Base-by-base conservation (phyloP, 2,888 invertebrate species). In the Dasysyrphus albostriatus region DNA sequence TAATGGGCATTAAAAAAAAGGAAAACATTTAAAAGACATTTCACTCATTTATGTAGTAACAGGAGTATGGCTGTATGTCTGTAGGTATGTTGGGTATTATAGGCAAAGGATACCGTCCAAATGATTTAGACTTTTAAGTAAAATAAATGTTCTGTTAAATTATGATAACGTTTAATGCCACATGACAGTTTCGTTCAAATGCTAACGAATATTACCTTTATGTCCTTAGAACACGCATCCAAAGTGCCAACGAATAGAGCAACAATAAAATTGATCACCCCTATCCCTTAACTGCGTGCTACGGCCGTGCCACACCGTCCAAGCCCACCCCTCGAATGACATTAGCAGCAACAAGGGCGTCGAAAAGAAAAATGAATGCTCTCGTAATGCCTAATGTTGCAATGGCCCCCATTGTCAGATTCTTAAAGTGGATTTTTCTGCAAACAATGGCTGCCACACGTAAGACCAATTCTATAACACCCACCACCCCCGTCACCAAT, bases 101-200 rank as follows among this genome's bases (percentile, higher is more conserved):
- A 47, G n/a, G 8, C 16, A 47, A 65, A 29, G 47, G 51, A 39
- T 70, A 47, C 49, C 49, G 54, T 37, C 32, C 49, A 67, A 83
- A 59, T 73, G 81, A 81, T 77, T 81, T 72, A 76, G 81, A 80
- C 47, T 84, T 73, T 82, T 74, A 82, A 85, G 88, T 88, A 83
- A 89, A 89, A 88, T 88, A 89, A 89, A 89, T 88, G 89, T 89
- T 88, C 88, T 88, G 88, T 88, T 89, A 88, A 88, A 88, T 89
- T 89, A 88, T 88, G 89, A 89, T 89, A 89, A 88, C 89, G 87
- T 88, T 89, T 89, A 89, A 88, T 89, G 88, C 88, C 89, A 89
- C 88, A 89, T 89, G 89, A 88, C 89, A 88, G 88, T 87, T 59
- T 80, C 77, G 59, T 80, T 75, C 74, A 72, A 83, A 83, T 88